Evolutionary conservation across 2,797 vertebrate genomes (phyloP).

Genomic region (Sebastes hubbsi): DNA sequence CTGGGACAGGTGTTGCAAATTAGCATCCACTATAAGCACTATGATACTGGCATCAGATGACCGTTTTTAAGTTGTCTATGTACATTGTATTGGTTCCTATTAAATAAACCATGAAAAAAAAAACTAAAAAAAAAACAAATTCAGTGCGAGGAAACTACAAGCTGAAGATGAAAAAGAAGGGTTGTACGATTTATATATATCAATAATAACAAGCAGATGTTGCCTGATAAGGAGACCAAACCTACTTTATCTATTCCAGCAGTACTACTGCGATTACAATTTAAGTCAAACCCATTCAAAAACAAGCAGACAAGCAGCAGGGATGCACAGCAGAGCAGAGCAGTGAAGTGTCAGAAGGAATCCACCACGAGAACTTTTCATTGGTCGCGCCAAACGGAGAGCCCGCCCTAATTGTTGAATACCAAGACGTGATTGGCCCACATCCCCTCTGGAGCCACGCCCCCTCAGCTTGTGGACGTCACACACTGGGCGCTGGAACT

Average conservation of each 20-base stretch:
- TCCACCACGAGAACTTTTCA: constrained; percentile 59
- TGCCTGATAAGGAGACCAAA: constrained; percentile 57
- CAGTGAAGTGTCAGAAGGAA: constrained; percentile 5
- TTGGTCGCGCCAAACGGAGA: constrained; percentile 50
- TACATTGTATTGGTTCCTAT: too few relatives aligned
- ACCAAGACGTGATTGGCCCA: constrained; percentile 49
- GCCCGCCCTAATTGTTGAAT: constrained; percentile 19
- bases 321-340: not conserved
- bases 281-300: constrained; percentile 47
- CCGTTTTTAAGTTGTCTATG: too few relatives aligned
- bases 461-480: constrained; percentile 48
- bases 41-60: too few relatives aligned
- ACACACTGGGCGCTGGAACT: constrained; percentile 55
- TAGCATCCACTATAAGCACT: too few relatives aligned
- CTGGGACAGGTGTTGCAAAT: too few relatives aligned
- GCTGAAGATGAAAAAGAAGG: not conserved
- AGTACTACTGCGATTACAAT: constrained; percentile 6
- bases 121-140: not conserved
- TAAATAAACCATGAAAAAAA: too few relatives aligned
- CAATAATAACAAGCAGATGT: constrained; percentile 30
- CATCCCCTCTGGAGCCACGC: not conserved
- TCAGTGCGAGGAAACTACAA: not conserved
- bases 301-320: not conserved
- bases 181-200: not conserved
- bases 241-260: constrained; percentile 58